phyloP scores from a whole-genome alignment of 2,797 vertebrate species.

The Holocentrus rufus region DNA sequence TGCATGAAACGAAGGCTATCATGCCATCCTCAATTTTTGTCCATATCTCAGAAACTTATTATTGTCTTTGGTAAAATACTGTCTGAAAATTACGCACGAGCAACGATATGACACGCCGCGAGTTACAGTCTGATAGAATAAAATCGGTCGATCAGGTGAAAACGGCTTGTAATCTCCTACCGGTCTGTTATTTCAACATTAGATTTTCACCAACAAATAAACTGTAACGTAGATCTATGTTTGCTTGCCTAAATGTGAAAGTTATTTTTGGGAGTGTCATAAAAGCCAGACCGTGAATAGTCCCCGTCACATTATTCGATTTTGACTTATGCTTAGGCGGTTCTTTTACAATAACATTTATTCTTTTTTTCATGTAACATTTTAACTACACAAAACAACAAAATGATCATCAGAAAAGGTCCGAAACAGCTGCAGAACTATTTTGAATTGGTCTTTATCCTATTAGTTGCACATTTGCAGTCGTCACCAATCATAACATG shows the following conservation, averaged over 20 bases:
- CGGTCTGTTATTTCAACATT: constrained; percentile 17
- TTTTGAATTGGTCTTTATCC: constrained; percentile 61
- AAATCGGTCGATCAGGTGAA: constrained; percentile 11
- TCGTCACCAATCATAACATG: constrained; percentile 57
- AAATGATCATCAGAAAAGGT: constrained; percentile 18
- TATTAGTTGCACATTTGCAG: constrained; percentile 65
- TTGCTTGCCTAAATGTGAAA: constrained; percentile 43
- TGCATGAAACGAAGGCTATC: neutral
- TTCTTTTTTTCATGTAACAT: constrained; percentile 11
- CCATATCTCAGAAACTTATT: constrained; percentile 6
- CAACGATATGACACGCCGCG: constrained; percentile 11
- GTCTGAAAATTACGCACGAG: constrained; percentile 28
- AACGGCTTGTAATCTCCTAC: neutral
- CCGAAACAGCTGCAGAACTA: constrained; percentile 10
- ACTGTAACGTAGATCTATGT: neutral
- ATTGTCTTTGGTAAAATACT: neutral
- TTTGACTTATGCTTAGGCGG: constrained; percentile 24
- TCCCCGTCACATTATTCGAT: constrained; percentile 29
- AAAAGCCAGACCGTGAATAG: constrained; percentile 20
- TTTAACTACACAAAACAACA: neutral
- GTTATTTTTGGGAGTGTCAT: constrained; percentile 26
- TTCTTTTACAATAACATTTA: constrained; percentile 24
- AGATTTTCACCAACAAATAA: constrained; percentile 22
- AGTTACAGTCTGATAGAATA: constrained; percentile 5
- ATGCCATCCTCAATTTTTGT: neutral